Evolutionary conservation across 2,888 invertebrate genomes (phyloP).

Genomic region (Sinopyrophorus schimmeli): DNA sequence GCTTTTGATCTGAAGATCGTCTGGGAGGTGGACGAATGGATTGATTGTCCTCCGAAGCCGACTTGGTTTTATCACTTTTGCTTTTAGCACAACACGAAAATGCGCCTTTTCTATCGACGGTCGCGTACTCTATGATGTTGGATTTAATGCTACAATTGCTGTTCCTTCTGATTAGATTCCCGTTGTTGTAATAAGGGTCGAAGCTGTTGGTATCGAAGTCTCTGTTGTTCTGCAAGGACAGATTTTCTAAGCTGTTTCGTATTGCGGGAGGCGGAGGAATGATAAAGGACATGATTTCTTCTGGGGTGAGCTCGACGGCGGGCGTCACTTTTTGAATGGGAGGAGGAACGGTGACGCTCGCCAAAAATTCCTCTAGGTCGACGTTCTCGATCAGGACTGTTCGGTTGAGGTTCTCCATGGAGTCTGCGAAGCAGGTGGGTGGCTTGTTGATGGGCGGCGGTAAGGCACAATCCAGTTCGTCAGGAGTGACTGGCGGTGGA

Average conservation of each 20-base stretch:
- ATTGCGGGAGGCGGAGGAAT: constrained; percentile 76
- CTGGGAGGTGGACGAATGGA: constrained; percentile 66
- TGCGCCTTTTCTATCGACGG: constrained; percentile 70
- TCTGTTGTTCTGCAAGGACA: constrained; percentile 30
- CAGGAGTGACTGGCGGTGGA: constrained; percentile 84
- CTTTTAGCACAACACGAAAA: constrained; percentile 72
- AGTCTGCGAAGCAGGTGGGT: constrained; percentile 77
- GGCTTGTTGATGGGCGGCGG: constrained; percentile 73
- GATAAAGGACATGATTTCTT: constrained; percentile 83
- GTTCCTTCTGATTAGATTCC: constrained; percentile 47
- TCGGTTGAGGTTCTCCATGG: constrained; percentile 51
- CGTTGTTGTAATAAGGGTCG: constrained; percentile 16
- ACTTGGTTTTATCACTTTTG: constrained; percentile 57
- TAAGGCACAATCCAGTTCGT: constrained; percentile 73
- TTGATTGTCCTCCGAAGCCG: constrained; percentile 49
- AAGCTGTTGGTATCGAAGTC: constrained; percentile 20
- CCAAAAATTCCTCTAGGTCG: constrained; percentile 81
- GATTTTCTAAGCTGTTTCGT: constrained; percentile 38
- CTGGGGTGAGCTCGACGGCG: constrained; percentile 76
- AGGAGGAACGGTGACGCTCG: constrained; percentile 79
- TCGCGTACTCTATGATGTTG: constrained; percentile 71
- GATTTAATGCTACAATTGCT: constrained; percentile 60
- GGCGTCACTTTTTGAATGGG: constrained; percentile 76
- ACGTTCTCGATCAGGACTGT: constrained; percentile 47
- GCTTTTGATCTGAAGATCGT: constrained; percentile 61